phyloP scores from a whole-genome alignment of 2,797 vertebrate genomes.

The Pangasius sanitwongsei region DNA sequence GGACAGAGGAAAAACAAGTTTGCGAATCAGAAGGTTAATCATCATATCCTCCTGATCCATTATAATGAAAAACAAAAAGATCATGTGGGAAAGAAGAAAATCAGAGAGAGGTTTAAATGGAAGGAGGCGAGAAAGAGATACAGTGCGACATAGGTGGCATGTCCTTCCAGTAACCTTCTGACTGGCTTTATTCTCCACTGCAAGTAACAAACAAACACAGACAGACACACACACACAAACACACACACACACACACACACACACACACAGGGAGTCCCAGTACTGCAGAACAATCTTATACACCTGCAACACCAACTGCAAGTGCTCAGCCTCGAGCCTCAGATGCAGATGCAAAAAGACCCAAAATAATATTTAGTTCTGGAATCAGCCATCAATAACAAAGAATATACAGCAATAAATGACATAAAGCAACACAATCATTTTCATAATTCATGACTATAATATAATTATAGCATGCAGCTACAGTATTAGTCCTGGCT shows the following conservation, averaged over 20 bases:
- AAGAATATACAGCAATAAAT: not conserved
- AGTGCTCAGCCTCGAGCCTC: not conserved
- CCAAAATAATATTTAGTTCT: not conserved
- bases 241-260: not conserved
- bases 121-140: not conserved
- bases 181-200: not conserved
- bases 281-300: constrained; percentile 1
- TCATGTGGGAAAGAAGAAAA: not conserved
- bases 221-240: constrained; percentile 26
- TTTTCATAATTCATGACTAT: not conserved
- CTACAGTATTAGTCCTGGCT: not conserved
- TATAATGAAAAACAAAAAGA: not conserved
- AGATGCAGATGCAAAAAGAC: constrained; percentile 26
- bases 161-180: constrained; percentile 28
- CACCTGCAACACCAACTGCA: not conserved
- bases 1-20: not conserved
- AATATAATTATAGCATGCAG: not conserved
- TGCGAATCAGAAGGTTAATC: not conserved
- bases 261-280: constrained; percentile 9
- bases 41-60: not conserved
- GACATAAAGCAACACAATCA: not conserved
- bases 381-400: not conserved
- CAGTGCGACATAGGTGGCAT: not conserved
- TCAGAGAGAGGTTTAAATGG: not conserved
- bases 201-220: not conserved